phyloP scores from a whole-genome alignment of 1,140 invertebrate species.

The Thaumetopoea pityocampa region DNA sequence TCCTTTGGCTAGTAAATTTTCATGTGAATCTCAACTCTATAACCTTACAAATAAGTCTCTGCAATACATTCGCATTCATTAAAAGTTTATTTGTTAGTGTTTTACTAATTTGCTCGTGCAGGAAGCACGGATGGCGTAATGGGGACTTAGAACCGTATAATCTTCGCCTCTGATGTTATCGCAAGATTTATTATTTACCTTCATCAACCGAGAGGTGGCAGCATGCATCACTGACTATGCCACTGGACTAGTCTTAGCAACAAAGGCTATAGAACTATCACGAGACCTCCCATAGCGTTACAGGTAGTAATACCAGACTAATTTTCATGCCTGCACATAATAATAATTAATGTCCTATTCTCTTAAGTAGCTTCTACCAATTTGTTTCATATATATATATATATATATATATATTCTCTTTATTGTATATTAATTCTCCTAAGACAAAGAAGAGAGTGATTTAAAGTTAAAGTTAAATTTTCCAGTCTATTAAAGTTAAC shows the following conservation, averaged over 20 bases:
- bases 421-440: too few relatives aligned
- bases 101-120: conserved; percentile 66
- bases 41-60: conserved; percentile 20
- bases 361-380: conserved; percentile 4
- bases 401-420: too few relatives aligned
- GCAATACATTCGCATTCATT: conserved; percentile 28
- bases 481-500: too few relatives aligned
- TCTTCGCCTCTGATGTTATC: conserved; percentile 72
- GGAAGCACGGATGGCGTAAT: conserved; percentile 71
- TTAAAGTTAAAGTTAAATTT: too few relatives aligned
- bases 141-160: conserved; percentile 66
- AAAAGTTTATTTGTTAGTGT: conserved; percentile 48
- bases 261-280: conserved; percentile 12
- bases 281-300: conserved; percentile 50
- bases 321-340: conserved; percentile 12
- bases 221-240: conserved; percentile 61
- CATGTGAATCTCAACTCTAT: conserved; percentile 38
- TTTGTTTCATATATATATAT: conserved; percentile 2
- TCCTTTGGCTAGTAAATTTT: neutral
- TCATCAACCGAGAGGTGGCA: conserved; percentile 68
- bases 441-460: too few relatives aligned
- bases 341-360: conserved; percentile 10
- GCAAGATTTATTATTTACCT: conserved; percentile 69
- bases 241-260: conserved; percentile 30
- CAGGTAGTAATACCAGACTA: conserved; percentile 12